Percentiles rank a stretch among this genome's conserved stretches.
Evolutionary conservation across 2,888 invertebrate species (phyloP).

Genomic region (Esperia sulphurella): DNA sequence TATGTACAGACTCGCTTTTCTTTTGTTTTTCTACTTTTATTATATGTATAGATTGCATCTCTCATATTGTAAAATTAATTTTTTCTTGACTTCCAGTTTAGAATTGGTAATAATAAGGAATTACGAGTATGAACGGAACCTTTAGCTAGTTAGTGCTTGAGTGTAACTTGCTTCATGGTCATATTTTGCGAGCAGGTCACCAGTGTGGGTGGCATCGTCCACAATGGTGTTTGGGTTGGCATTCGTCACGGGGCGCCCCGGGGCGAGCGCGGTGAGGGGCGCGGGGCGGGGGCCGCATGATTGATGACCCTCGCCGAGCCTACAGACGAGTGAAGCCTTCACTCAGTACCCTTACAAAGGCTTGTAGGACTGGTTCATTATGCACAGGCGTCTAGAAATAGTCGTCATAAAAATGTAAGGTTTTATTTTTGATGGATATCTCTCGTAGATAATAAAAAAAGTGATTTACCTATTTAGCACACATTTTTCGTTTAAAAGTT

Average conservation of each 20-base stretch:
- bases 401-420: neutral
- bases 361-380: conserved; percentile 4
- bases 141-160: conserved; percentile 2
- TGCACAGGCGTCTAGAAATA: neutral
- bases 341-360: conserved; percentile 3
- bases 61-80: no score
- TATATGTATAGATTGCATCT: no score
- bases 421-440: no score
- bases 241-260: conserved; percentile 72
- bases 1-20: no score
- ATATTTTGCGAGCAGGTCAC: conserved; percentile 29
- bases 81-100: no score
- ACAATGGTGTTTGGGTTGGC: conserved; percentile 75
- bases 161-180: conserved; percentile 23
- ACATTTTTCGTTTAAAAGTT: no score
- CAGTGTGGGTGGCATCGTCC: conserved; percentile 62
- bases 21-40: no score
- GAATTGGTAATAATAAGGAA: no score
- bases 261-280: conserved; percentile 23
- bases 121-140: conserved; percentile 5
- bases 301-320: conserved; percentile 52
- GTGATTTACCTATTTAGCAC: no score
- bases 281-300: conserved; percentile 34
- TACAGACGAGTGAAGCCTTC: conserved; percentile 6
- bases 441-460: no score